Percentiles rank a stretch among this genome's conserved stretches.
These are phyloP conservation scores for Drosophila emarginata DNA, from an alignment of 2,888 invertebrate genomes.

Conservation along the genomic window DNA sequence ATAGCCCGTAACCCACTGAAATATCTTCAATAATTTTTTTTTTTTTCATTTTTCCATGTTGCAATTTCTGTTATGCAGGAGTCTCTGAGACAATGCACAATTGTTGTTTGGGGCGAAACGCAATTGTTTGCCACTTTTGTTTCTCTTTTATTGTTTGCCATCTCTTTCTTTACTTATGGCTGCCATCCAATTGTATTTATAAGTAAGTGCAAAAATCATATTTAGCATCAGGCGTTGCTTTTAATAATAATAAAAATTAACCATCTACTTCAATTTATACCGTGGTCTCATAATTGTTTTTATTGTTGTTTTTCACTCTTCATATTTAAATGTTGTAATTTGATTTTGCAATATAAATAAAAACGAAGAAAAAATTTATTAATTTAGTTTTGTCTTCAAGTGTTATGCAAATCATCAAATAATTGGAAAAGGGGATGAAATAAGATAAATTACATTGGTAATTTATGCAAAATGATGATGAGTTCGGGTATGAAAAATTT, in stretches of 20 bases:
- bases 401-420: constrained; percentile 28
- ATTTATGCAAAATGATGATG: constrained; percentile 33
- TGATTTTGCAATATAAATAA: constrained; percentile 42
- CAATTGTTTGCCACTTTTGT: constrained; percentile 62
- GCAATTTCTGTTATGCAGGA: constrained; percentile 65
- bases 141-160: constrained; percentile 19
- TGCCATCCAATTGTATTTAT: constrained; percentile 32
- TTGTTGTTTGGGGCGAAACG: constrained; percentile 60
- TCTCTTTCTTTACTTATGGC: constrained; percentile 24
- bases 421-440: background rate
- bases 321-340: constrained; percentile 43
- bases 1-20: constrained; percentile 20
- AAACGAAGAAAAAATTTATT: constrained; percentile 8
- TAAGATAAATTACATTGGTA: constrained; percentile 30
- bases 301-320: too few relatives aligned
- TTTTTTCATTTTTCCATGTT: constrained; percentile 62
- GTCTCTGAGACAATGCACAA: constrained; percentile 70
- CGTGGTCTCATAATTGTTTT: constrained; percentile 18
- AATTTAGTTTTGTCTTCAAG: constrained; percentile 27
- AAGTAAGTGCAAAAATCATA: constrained; percentile 36
- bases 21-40: background rate
- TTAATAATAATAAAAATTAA: constrained; percentile 11
- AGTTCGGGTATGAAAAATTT: background rate
- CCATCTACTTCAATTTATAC: constrained; percentile 12
- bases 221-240: constrained; percentile 47